Percentiles rank a stretch among this genome's conserved stretches.
Conservation (phyloP, 2,888 invertebrate species). For the Blastobasis lacticolella region DNA sequence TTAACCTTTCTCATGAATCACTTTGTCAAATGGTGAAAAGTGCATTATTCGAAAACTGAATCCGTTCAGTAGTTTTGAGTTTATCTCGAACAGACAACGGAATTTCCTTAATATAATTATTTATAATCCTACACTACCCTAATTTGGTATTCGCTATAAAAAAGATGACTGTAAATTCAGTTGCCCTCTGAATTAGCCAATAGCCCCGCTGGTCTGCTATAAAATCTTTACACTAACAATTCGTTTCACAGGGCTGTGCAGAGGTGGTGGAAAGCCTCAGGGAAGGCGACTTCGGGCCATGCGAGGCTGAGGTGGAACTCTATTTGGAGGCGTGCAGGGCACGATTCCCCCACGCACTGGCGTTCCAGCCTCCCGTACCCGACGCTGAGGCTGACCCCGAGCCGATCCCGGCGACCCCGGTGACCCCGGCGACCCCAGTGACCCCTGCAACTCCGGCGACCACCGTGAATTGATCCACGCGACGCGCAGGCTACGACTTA, state of each 20-base stretch:
- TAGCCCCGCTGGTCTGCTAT: no score
- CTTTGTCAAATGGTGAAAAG: no score
- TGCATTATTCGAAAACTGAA: no score
- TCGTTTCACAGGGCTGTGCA: conserved; percentile 79
- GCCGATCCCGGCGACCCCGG: conserved; percentile 15
- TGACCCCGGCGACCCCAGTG: conserved; percentile 24
- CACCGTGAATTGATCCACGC: conserved; percentile 20
- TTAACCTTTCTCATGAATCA: no score
- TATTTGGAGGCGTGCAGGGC: conserved; percentile 83
- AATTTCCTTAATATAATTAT: no score
- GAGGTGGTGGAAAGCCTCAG: conserved; percentile 85
- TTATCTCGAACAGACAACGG: no score
- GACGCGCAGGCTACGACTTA: no score
- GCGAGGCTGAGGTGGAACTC: conserved; percentile 78
- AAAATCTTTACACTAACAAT: neutral
- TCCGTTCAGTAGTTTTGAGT: no score
- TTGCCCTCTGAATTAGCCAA: no score
- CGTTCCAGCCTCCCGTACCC: conserved; percentile 73
- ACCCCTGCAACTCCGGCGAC: conserved; percentile 32
- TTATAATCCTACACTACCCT: no score
- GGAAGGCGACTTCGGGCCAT: conserved; percentile 86
- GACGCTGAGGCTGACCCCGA: conserved; percentile 18
- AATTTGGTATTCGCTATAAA: neutral
- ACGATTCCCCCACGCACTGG: conserved; percentile 86
- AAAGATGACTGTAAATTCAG: neutral